phyloP scores from a whole-genome alignment of 2,113 vertebrate genomes.

The Epinephelus cyanopodus region DNA sequence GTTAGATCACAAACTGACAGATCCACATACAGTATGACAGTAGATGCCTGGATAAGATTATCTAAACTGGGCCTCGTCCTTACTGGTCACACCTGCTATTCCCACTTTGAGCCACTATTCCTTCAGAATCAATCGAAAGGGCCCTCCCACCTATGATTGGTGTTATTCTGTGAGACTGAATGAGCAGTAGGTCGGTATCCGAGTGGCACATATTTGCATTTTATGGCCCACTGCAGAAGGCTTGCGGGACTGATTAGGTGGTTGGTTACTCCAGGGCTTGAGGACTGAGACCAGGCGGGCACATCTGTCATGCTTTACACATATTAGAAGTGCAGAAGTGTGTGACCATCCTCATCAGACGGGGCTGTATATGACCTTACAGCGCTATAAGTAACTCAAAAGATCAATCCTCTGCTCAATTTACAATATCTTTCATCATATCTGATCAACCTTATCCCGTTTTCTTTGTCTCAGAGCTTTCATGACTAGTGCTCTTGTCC shows the following conservation, averaged over 20 bases:
- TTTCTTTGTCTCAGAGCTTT: slow-evolving; percentile 28
- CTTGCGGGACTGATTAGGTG: slow-evolving; percentile 78
- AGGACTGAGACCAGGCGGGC: slow-evolving; percentile 13
- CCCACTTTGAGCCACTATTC: slow-evolving; percentile 29
- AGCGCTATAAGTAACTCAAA: not conserved
- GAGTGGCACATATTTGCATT: slow-evolving; percentile 86
- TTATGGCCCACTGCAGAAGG: slow-evolving; percentile 86
- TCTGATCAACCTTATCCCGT: slow-evolving; percentile 17
- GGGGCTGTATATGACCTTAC: not conserved
- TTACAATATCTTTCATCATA: slow-evolving; percentile 29
- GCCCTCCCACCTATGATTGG: slow-evolving; percentile 78
- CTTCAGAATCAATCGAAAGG: slow-evolving; percentile 51
- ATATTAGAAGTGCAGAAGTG: not conserved
- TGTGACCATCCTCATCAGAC: slow-evolving; percentile 3
- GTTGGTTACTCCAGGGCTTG: slow-evolving; percentile 49
- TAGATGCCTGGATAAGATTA: slow-evolving; percentile 41
- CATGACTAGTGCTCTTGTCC: slow-evolving; percentile 18
- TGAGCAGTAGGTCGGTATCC: slow-evolving; percentile 70
- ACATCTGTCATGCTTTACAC: slow-evolving; percentile 58
- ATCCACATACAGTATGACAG: slow-evolving; percentile 18
- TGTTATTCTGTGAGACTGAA: slow-evolving; percentile 81
- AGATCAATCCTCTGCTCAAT: slow-evolving; percentile 8
- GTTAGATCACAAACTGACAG: slow-evolving; percentile 42
- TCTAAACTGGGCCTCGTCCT: slow-evolving; percentile 11
- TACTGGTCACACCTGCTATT: slow-evolving; percentile 10